Evolutionary conservation across 2,797 vertebrate genomes (phyloP).

Genomic region (Pseudochaenichthys georgianus): DNA sequence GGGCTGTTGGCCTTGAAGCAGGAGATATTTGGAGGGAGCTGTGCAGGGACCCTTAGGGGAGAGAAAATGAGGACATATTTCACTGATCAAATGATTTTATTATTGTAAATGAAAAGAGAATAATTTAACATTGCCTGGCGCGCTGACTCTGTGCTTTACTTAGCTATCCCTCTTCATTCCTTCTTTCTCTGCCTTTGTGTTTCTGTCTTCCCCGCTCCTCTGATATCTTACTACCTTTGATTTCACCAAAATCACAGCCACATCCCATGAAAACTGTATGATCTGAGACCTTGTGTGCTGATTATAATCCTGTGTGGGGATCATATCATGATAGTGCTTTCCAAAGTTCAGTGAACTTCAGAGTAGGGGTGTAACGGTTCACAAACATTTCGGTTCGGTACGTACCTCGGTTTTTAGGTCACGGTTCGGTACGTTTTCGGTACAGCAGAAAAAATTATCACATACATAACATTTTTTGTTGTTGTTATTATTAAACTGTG

Average conservation of each 20-base stretch:
- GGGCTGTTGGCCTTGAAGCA: slow-evolving; percentile 26
- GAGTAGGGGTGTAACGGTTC: no score
- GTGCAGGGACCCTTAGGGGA: slow-evolving; percentile 9
- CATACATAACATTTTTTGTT: no score
- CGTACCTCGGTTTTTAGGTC: no score
- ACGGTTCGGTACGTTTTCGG: no score
- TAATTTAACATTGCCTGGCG: slow-evolving; percentile 64
- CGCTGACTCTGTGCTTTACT: slow-evolving; percentile 17
- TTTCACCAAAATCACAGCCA: slow-evolving; percentile 51
- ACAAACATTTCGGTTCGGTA: no score
- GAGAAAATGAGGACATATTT: slow-evolving; percentile 39
- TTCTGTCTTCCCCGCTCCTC: slow-evolving; percentile 21
- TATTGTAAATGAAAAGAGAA: slow-evolving; percentile 68
- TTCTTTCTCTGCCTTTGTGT: slow-evolving; percentile 40
- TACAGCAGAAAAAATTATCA: no score
- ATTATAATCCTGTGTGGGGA: slow-evolving; percentile 26
- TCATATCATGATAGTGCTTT: slow-evolving; percentile 3
- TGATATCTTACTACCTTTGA: slow-evolving; percentile 50
- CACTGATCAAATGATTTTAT: slow-evolving; percentile 66
- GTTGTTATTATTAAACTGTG: no score
- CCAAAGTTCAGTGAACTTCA: no score
- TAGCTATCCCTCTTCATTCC: slow-evolving; percentile 25
- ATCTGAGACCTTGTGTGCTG: slow-evolving; percentile 20
- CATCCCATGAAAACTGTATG: slow-evolving; percentile 50
- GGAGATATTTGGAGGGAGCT: slow-evolving; percentile 30